Evolutionary conservation across 2,888 invertebrate genomes (phyloP), one percentile per base, ranked within the genome.

Genomic region (Aphodius granarius): DNA sequence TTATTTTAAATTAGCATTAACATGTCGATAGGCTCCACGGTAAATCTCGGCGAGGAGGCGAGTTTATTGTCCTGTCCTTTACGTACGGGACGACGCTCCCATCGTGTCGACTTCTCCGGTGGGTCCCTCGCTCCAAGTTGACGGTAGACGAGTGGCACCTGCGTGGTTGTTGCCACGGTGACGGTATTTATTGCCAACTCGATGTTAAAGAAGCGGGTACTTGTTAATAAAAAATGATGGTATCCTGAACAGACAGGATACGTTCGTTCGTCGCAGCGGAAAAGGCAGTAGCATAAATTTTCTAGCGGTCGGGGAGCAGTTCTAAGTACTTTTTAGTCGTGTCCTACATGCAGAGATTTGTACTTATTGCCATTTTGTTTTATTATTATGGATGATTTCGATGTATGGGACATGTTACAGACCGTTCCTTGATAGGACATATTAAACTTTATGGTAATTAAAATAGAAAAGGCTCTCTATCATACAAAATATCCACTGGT

Each of bases 1-100:
- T 75, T 75, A 75, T 72, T 66, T 72, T 66, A 72, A 75, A 75
- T 75, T 75, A 75, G 75, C 75, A 75, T 75, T 75, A 68, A 72
- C 72, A 75, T 75, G 72, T 66, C 72, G 21, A 63, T 62, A 15
- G 62, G 43, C 6, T 21, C n/a, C 66, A 63, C 66, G 63, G 66
- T 72, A 75, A 75, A 75, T 75, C 75, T 75, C 66, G 75, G 22
- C 19, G 64, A 65, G 72, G 70, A 22, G 63, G 63, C 43, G 68
- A 73, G 65, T 75, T 43, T 73, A 75, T 75, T 75, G 75, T 75
- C 72, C 72, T 75, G 75, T 75, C 75, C 19, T 72, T 68, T 75
- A 75, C 75, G 74, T 70, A 71, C 22, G n/a, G 20, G 71, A 18
- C 18, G 16, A 17, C 13, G 63, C 16, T 74, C 63, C 21, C 74